Evolutionary conservation across 2,797 vertebrate genomes (phyloP), one percentile per base, ranked within the genome.

Genomic region (Bradypodion ventrale): DNA sequence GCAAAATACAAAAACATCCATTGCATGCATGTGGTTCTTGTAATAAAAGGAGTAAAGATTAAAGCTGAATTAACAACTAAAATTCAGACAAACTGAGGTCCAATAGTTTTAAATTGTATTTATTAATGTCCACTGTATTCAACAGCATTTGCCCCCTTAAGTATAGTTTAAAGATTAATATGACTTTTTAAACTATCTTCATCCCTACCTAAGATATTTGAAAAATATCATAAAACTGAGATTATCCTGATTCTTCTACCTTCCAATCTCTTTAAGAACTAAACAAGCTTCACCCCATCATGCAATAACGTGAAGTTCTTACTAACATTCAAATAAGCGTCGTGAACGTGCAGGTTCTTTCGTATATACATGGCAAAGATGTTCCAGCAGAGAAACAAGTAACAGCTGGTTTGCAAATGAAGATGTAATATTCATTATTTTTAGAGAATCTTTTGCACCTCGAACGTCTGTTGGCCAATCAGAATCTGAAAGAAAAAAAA

Each of bases 371-470:
- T 97, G 98, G 93, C 98, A 99, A 82, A 99, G 94, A 87, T 99
- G 98, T 89, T 99, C 98, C 84, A 99, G 95, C 78, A 99, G 93
- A 0, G 99, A 99, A 25, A 98, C 98, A 0, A 99, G 95, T 70
- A 99, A 93, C 7, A 99, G 97, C 85, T 99, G 98, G 95, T 99
- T 99, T 66, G 99, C 98, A 87, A 99, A 97, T 3, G 97, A 96
- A 1, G 98, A 97, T 5, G 97, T 97, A 82, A 96, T 96, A 7
- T 95, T 97, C 94, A 94, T 96, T 92, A 96, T 97, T 94, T 87
- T 97, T 84, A 86, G 96, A 80, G 89, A 97, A 91, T 96, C 95
- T 63, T 97, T 96, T 5, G 97, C 89, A 60, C 98, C 92, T n/a
- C 97, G 96, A 42, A 93, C 89, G 82, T 96, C 97, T 2, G 94